phyloP scores from a whole-genome alignment of 2,113 vertebrate species.

The Dinomys branickii region DNA sequence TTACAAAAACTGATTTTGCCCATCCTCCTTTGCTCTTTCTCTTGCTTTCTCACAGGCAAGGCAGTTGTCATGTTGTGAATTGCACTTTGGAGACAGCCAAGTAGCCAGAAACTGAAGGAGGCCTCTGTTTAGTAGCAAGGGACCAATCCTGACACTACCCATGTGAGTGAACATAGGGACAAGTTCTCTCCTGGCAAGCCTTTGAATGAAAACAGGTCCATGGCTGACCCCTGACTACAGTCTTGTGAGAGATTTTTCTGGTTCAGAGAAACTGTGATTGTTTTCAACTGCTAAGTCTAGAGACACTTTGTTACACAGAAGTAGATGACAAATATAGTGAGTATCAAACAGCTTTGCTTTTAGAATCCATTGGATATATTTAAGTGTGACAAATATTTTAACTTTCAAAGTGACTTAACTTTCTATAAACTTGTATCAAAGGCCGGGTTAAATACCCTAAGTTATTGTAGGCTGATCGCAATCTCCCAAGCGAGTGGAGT shows the following conservation, averaged over 20 bases:
- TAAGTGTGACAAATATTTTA: slow-evolving; percentile 21
- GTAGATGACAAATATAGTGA: not conserved
- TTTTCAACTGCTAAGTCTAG: not conserved
- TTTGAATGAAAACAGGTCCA: not conserved
- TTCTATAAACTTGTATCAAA: slow-evolving; percentile 15
- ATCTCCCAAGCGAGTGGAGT: too few relatives aligned
- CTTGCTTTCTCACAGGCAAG: not conserved
- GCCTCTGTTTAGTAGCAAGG: not conserved
- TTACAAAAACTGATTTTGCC: too few relatives aligned
- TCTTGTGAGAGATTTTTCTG: not conserved
- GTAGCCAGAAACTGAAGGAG: not conserved
- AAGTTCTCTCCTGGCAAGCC: not conserved
- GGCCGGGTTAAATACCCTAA: too few relatives aligned
- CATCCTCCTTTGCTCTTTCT: not conserved
- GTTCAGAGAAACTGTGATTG: not conserved
- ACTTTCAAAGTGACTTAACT: not conserved
- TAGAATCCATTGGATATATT: not conserved
- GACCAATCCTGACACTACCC: not conserved
- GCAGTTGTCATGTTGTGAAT: not conserved
- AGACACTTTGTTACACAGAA: not conserved
- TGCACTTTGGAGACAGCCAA: not conserved
- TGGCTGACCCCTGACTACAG: not conserved
- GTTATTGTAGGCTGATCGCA: too few relatives aligned
- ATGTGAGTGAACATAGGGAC: not conserved
- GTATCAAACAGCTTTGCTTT: not conserved